Base-by-base conservation (phyloP, 2,113 vertebrate species). In the Phalacrocorax pelagicus region DNA sequence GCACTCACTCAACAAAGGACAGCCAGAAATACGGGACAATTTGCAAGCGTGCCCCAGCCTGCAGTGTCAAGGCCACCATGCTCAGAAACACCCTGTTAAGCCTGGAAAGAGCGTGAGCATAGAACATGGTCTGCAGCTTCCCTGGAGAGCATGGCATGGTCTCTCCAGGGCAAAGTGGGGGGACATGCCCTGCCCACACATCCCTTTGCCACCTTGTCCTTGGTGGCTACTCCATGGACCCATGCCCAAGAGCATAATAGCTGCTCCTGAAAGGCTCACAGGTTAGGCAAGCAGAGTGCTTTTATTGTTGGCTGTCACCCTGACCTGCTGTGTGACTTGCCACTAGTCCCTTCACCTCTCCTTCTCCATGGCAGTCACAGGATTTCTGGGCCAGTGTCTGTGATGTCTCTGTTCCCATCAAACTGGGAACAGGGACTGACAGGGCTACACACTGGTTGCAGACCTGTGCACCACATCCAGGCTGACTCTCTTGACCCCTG, bases 321-420 rank as follows among this genome's bases (percentile, higher is more conserved):
- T 87, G 70, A 88, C 36, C 36, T 58, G 22, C 66, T 55, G 38
- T 24, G 20, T 79, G 78, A 54, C 36, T 81, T 71, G 20, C 17
- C 81, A 19, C 38, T 20, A 29, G 49, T 40, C 23, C 65, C 59
- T 78, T 44, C 72, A n/a, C 54, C 26, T 42, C 59, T 63, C 47
- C 40, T 46, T 32, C 51, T 40, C 69, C 27, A 10, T 2, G 7
- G n/a, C 30, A 51, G 52, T 12, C 59, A 44, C 59, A 73, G 59
- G 69, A 40, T 42, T 59, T 62, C 57, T 44, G 38, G 22, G 29
- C 38, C 19, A 30, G 42, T 6, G 7, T 78, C 26, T 5, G 0
- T 0, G 4, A 14, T 3, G 9, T 49, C 59, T 38, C 69, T 2
- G 0, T 7, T 42, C 20, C 69, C 58, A 24, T 40, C 10, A 67